Conservation (phyloP, 2,888 invertebrate species). For the Andrena bicolor region DNA sequence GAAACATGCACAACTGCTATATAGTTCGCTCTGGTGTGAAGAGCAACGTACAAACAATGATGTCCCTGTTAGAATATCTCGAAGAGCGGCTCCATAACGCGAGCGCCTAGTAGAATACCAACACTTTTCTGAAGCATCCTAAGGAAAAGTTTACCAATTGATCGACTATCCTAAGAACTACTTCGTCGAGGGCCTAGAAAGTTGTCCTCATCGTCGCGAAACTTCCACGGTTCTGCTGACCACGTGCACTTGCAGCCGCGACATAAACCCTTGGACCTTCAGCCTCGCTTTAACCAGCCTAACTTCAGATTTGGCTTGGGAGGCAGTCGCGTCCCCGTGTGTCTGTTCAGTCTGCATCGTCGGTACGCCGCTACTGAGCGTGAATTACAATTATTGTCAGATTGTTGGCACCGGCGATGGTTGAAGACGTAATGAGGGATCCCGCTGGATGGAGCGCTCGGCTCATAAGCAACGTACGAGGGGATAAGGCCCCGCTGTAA, state of each 20-base stretch:
- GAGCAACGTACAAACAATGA: too few species aligned
- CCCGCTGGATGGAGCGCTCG: constrained; percentile 27
- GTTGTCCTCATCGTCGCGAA: background rate
- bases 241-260: background rate
- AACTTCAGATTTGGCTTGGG: background rate
- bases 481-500: constrained; percentile 56
- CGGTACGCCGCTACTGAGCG: background rate
- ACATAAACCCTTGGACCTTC: background rate
- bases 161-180: background rate
- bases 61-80: too few species aligned
- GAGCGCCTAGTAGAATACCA: too few species aligned
- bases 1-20: too few species aligned
- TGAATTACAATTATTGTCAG: constrained; percentile 51
- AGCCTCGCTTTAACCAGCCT: background rate
- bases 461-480: constrained; percentile 31
- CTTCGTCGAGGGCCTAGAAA: background rate
- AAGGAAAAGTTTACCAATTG: background rate
- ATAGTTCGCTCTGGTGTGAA: too few species aligned
- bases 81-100: too few species aligned
- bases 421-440: constrained; percentile 48
- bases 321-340: background rate
- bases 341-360: background rate
- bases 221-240: background rate
- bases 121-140: background rate
- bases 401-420: constrained; percentile 23